phyloP scores from a whole-genome alignment of 1,140 invertebrate genomes.

The Ceratina calcarata region DNA sequence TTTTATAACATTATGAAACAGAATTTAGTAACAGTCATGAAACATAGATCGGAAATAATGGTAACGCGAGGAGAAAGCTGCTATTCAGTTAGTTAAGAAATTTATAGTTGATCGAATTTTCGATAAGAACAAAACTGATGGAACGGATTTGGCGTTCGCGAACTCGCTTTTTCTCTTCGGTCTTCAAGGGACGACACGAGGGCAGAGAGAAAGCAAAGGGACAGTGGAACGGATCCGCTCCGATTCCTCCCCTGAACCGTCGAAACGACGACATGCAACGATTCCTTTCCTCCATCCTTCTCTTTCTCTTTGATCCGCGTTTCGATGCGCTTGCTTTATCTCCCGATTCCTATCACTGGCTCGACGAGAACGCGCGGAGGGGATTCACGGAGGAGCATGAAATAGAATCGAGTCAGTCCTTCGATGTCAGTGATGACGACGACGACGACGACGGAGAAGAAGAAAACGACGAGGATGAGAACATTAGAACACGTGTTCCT shows the following conservation, averaged over 20 bases:
- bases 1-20: no score
- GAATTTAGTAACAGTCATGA: no score
- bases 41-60: no score
- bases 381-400: conserved; percentile 44
- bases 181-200: neutral
- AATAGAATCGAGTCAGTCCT: conserved; percentile 46
- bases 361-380: conserved; percentile 27
- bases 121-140: no score
- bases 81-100: no score
- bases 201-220: neutral
- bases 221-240: neutral
- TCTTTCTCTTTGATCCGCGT: neutral
- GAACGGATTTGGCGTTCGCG: neutral
- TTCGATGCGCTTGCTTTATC: neutral
- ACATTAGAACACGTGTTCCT: conserved; percentile 21
- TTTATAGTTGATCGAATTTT: no score
- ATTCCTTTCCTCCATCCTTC: neutral
- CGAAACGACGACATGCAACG: neutral
- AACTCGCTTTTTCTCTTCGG: neutral
- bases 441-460: conserved; percentile 21
- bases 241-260: conserved; percentile 4
- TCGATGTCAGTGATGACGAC: conserved; percentile 11
- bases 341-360: conserved; percentile 10
- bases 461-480: conserved; percentile 30
- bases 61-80: no score